Evolutionary conservation across 1,140 invertebrate genomes (phyloP), one percentile per base, ranked within the genome.

Genomic region (Drosophila kepulauana): DNA sequence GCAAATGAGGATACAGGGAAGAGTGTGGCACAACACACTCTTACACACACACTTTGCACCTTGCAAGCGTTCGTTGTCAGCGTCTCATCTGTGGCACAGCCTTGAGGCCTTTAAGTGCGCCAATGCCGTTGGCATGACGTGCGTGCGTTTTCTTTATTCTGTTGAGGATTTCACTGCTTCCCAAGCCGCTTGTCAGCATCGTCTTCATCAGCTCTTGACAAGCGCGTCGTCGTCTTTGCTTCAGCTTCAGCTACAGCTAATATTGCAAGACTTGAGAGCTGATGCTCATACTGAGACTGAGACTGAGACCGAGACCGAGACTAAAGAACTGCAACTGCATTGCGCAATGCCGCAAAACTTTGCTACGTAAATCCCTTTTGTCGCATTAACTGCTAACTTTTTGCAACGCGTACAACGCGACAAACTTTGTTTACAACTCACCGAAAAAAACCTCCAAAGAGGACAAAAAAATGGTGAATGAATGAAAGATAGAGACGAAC

Each of bases 371-470:
- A 88, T 88, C 84, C 84, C 84, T 72, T 88, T 88, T 88, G 84
- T 89, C 84, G 84, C 85, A 88, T 88, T 88, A 88, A 88, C 84
- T 88, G 82, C 79, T 79, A 86, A 87, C 84, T 87, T 88, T 85
- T 88, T 88, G 79, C 78, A 72, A 75, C 61, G 76, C 72, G 61
- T 63, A 49, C 43, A 75, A 78, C 72, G 75, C 75, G 70, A 81
- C 81, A 76, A 88, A 88, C 85, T 88, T 89, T 84, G 85, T 89
- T 88, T 84, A 84, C 80, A 85, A 89, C 85, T 89, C 81, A 58
- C 61, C 13, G 20, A 25, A 3, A 67, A 79, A 65, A 59, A 7
- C 2, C 41, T 28, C 10, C 33, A 13, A 48, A 45, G 13, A 57
- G 3, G 66, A 33, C 52, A 78, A 64, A 67, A 64, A 77, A 56